A percentile compares a stretch with the other conserved stretches of the same genome.
These are phyloP conservation scores for Paracyprichromis sp. DNA, from an alignment of 2,113 vertebrate genomes.

Conservation along the genomic window DNA sequence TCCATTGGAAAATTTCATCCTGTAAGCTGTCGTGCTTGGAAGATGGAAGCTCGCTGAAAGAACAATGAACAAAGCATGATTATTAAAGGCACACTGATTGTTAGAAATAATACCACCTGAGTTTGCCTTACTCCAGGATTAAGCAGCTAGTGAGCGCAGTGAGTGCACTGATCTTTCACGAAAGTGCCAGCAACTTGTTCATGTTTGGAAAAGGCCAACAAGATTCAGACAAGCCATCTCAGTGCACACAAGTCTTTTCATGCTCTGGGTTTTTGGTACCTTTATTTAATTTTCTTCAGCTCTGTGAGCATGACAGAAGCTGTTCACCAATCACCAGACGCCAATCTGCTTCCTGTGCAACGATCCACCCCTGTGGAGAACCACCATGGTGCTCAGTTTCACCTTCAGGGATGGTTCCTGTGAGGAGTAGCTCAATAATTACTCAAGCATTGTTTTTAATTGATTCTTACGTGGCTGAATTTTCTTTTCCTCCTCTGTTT, in stretches of 20 bases:
- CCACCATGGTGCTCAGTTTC: background rate
- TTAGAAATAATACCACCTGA: background rate
- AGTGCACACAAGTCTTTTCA: background rate
- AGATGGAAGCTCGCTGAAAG: background rate
- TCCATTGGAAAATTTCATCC: background rate
- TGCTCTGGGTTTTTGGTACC: background rate
- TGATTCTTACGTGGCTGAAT: background rate
- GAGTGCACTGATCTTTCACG: background rate
- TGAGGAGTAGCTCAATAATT: background rate
- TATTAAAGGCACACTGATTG: background rate
- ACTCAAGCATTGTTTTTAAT: background rate
- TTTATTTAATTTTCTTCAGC: background rate
- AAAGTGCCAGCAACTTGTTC: background rate
- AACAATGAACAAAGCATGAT: background rate
- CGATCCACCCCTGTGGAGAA: background rate
- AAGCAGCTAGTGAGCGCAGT: background rate
- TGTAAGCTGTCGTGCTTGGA: background rate
- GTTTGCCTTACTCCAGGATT: background rate
- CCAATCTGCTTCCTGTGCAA: background rate
- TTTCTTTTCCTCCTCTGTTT: background rate
- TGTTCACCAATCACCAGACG: background rate
- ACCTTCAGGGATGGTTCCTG: background rate
- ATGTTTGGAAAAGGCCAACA: background rate
- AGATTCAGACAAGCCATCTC: background rate
- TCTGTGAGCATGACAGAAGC: background rate